These are phyloP conservation scores for Pygoscelis adeliae DNA, from an alignment of 2,113 vertebrate species.

Conservation along the genomic window DNA sequence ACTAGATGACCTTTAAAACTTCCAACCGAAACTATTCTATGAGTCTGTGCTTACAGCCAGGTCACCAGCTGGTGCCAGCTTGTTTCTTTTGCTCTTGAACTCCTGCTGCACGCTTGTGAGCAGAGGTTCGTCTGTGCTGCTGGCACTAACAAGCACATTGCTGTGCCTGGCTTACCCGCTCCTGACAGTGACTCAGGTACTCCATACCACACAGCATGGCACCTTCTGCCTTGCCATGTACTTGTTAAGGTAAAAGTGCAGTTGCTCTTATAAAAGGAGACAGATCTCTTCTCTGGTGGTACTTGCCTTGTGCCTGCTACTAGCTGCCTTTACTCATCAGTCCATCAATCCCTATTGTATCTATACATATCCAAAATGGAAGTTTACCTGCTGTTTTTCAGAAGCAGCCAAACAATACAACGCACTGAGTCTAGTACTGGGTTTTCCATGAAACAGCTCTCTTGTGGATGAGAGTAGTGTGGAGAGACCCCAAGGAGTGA, in stretches of 20 bases:
- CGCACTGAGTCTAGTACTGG: background rate
- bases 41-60: background rate
- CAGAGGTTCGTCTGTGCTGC: background rate
- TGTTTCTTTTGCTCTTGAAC: background rate
- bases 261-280: background rate
- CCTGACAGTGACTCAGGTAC: background rate
- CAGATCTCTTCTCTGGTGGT: background rate
- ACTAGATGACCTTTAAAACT: no score
- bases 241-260: background rate
- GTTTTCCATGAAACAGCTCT: background rate
- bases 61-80: background rate
- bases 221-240: background rate
- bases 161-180: background rate
- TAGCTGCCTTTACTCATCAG: background rate
- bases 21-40: no score
- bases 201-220: background rate
- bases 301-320: background rate
- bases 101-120: background rate
- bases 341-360: no score
- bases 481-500: background rate
- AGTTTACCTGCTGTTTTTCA: background rate
- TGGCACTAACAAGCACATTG: background rate
- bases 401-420: background rate
- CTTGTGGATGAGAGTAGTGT: background rate
- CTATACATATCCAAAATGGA: background rate